A percentile compares a stretch with the other conserved stretches of the same genome.
Conservation (phyloP, 2,888 invertebrate species). For the Macrophya alboannulata region DNA sequence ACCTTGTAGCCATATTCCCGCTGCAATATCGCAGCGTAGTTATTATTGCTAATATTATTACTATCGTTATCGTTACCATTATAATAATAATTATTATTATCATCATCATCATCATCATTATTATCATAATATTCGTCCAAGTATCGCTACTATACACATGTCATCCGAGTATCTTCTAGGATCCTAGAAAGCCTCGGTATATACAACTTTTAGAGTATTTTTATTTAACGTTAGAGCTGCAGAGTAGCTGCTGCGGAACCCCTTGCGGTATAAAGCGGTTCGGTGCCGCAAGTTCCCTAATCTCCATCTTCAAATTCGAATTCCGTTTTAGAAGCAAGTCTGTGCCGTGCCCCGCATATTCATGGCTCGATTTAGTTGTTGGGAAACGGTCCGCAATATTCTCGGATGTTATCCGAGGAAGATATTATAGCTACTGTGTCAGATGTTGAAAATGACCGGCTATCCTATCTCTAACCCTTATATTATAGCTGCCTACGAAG, state of each 20-base stretch:
- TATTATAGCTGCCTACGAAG: background rate
- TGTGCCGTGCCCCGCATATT: conserved; percentile 47
- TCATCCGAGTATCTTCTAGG: background rate
- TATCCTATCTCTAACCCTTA: conserved; percentile 8
- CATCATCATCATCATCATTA: background rate
- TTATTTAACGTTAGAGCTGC: background rate
- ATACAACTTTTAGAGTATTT: background rate
- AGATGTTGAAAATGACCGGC: conserved; percentile 53
- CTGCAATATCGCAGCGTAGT: background rate
- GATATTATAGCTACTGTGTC: conserved; percentile 48
- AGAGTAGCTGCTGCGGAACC: background rate
- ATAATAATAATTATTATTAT: background rate
- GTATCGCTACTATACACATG: too few relatives aligned
- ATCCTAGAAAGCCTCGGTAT: background rate
- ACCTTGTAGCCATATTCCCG: background rate
- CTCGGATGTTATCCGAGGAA: conserved; percentile 51
- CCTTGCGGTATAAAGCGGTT: background rate
- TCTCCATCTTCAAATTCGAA: conserved; percentile 51
- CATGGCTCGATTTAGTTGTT: conserved; percentile 50
- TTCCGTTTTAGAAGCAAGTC: conserved; percentile 46
- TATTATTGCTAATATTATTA: background rate
- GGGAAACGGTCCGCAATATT: conserved; percentile 48
- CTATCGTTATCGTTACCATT: background rate
- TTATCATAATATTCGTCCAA: background rate
- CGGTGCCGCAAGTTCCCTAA: conserved; percentile 39